Base-by-base conservation (phyloP, 92 coral and sea anemone genomes). In the Parazoanthus swiftii region DNA sequence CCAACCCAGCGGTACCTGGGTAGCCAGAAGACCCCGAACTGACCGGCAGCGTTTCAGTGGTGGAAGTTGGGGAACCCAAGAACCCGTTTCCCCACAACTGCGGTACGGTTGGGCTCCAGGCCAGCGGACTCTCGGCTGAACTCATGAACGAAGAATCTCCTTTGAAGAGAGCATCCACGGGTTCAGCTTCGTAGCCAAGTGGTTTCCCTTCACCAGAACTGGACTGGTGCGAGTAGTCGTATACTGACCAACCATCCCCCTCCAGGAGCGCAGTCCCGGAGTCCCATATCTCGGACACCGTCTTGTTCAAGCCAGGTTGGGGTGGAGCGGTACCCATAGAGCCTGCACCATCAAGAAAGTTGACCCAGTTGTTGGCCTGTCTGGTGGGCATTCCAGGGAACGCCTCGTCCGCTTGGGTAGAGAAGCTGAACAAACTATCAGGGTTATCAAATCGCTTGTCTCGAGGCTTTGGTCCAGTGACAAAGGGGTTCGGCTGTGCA, bases 201-300 rank as follows among this genome's bases (percentile, higher is more conserved):
- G 89, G 51, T 39, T 82, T 87, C 26, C 86, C 90, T 0, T 88
- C 83, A 21, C 59, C 89, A 14, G 63, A 20, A 21, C 68, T 56
- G 65, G 83, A 48, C 5, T 92, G 91, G 63, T 38, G 14, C 66
- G 87, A 70, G 21, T 93, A 87, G 35, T 86, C 79, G 38, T 92
- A 90, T 6, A 90, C 66, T 43, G 98, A 91, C 99, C 99, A 97
- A 23, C 99, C 99, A 89, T 97, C 98, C 67, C 92, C 91, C 65
- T 92, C 95, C 39, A 85, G 91, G 74, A 96, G 92, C 37, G 86
- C 83, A 38, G 91, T 93, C 20, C 97, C 98, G 5, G 93, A 92
- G 67, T 97, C 99, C 99, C 99, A 97, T 85, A 97, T 97, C 91
- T 97, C 99, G 1, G 99, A 92, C 86, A 97, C 94, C 3, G 94